Evolutionary conservation across 2,888 invertebrate genomes (phyloP).

Genomic region (Eucera pruinosa): DNA sequence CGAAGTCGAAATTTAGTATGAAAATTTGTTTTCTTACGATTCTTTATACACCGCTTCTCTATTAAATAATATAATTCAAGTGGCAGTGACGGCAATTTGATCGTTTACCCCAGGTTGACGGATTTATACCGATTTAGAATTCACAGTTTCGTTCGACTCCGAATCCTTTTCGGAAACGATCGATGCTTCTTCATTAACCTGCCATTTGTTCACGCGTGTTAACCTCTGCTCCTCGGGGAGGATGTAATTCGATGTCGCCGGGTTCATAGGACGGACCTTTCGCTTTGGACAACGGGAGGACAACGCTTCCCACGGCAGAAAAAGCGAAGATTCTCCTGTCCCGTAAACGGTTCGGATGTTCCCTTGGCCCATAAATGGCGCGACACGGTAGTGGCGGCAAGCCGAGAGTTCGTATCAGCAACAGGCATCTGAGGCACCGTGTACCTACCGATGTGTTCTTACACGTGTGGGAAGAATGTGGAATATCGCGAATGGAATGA

Average conservation of each 20-base stretch:
- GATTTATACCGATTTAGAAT: too few species aligned
- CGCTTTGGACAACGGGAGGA: neutral
- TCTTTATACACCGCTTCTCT: too few species aligned
- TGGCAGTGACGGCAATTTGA: too few species aligned
- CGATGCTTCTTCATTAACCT: slow-evolving; percentile 13
- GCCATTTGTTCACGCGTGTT: slow-evolving; percentile 1
- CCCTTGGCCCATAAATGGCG: slow-evolving; percentile 79
- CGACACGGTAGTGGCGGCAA: slow-evolving; percentile 70
- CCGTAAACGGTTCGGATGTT: slow-evolving; percentile 80
- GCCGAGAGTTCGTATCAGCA: slow-evolving; percentile 74
- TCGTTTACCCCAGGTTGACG: too few species aligned
- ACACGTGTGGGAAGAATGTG: slow-evolving; percentile 83
- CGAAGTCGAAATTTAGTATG: too few species aligned
- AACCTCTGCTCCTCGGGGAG: neutral
- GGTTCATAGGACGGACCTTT: slow-evolving; percentile 8
- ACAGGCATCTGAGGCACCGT: slow-evolving; percentile 78
- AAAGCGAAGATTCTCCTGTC: slow-evolving; percentile 59
- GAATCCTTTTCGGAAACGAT: neutral
- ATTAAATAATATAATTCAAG: too few species aligned
- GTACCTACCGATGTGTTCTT: slow-evolving; percentile 78
- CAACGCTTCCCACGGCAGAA: slow-evolving; percentile 61
- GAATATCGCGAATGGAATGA: slow-evolving; percentile 82
- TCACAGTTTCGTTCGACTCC: too few species aligned
- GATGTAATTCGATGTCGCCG: slow-evolving; percentile 11
- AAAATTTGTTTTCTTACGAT: too few species aligned